Evolutionary conservation across 2,888 invertebrate species (phyloP).

Genomic region (Eubasilissa splendida): DNA sequence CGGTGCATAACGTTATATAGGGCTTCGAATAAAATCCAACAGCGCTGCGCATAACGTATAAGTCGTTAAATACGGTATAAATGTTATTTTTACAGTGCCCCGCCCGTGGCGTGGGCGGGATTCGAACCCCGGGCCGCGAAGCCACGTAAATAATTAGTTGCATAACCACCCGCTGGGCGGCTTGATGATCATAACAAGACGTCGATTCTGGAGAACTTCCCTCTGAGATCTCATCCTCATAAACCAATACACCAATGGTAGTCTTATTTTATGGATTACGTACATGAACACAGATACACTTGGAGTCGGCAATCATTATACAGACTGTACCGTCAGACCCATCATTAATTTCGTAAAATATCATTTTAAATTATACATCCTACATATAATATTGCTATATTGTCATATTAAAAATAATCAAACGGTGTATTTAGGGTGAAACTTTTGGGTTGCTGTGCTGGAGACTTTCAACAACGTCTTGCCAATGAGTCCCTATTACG

Average conservation of each 20-base stretch:
- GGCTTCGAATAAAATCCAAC: conserved; percentile 3
- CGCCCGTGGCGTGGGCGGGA: conserved; percentile 43
- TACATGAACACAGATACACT: too few species aligned
- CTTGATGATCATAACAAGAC: conserved; percentile 52
- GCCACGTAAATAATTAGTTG: conserved; percentile 51
- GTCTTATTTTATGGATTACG: background rate
- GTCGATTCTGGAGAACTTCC: conserved; percentile 27
- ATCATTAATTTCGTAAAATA: too few species aligned
- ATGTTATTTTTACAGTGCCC: conserved; percentile 40
- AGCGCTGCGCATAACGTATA: conserved; percentile 2
- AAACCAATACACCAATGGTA: conserved; percentile 17
- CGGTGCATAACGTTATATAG: too few species aligned
- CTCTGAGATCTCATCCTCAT: conserved; percentile 7
- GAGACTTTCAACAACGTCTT: too few species aligned
- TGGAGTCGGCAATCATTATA: too few species aligned
- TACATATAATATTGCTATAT: too few species aligned
- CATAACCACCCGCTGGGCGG: conserved; percentile 46
- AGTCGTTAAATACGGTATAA: conserved; percentile 38
- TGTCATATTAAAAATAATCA: too few species aligned
- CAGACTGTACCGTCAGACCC: too few species aligned
- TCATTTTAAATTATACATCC: too few species aligned
- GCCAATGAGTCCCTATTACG: too few species aligned
- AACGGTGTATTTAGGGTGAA: too few species aligned
- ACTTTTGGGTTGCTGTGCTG: too few species aligned
- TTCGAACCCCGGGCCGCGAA: conserved; percentile 36